phyloP scores from a whole-genome alignment of 2,113 vertebrate species.

The Hyperopisus bebe region DNA sequence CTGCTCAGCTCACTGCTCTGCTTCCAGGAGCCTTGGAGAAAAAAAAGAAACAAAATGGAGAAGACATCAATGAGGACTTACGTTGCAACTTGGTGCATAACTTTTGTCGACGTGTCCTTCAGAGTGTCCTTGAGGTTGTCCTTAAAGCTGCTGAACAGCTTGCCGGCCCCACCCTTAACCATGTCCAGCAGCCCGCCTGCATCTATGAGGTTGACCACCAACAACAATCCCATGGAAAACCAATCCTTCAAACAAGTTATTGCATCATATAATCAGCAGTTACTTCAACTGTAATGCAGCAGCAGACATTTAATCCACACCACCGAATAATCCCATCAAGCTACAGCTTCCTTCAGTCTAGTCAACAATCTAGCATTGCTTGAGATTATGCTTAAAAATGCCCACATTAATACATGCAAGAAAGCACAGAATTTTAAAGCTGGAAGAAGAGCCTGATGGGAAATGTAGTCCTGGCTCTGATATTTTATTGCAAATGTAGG shows the following conservation, averaged over 20 bases:
- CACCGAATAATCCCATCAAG: neutral
- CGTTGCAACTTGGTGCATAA: constrained; percentile 96
- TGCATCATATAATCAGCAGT: neutral
- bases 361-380: neutral
- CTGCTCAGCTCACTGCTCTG: too few species aligned
- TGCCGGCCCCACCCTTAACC: constrained; percentile 94
- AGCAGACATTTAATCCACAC: neutral
- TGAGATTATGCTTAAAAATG: neutral
- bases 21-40: neutral
- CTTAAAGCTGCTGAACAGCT: constrained; percentile 96
- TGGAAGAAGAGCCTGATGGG: neutral
- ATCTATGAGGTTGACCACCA: constrained; percentile 41
- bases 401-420: neutral
- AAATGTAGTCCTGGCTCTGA: neutral
- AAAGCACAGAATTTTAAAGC: neutral
- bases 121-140: constrained; percentile 97
- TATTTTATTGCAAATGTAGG: neutral
- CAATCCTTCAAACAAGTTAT: neutral
- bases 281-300: neutral
- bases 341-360: neutral
- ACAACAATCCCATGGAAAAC: neutral
- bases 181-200: constrained; percentile 90
- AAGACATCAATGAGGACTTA: constrained; percentile 44
- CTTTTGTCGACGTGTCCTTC: constrained; percentile 95
- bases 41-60: neutral